These are phyloP conservation scores for Carassius auratus DNA, from an alignment of 2,113 vertebrate genomes.

Conservation along the genomic window DNA sequence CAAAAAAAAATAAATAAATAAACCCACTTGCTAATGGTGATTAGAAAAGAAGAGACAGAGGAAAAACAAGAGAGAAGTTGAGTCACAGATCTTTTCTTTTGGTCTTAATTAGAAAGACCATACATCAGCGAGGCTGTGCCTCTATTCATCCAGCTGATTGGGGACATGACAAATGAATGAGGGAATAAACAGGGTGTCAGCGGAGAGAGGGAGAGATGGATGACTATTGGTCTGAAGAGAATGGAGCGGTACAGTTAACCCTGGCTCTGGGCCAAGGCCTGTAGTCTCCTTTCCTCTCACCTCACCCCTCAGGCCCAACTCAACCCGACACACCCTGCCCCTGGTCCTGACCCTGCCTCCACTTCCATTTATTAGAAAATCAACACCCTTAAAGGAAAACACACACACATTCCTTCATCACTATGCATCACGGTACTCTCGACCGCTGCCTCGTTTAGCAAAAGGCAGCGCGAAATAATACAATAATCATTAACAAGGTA, in stretches of 20 bases:
- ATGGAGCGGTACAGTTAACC: slow-evolving; percentile 85
- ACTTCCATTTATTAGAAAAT: slow-evolving; percentile 77
- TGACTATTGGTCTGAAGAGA: slow-evolving; percentile 83
- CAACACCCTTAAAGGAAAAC: slow-evolving; percentile 75
- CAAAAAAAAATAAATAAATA: slow-evolving; percentile 26
- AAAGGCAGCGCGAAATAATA: slow-evolving; percentile 2
- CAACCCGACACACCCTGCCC: slow-evolving; percentile 65
- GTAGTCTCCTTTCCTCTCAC: slow-evolving; percentile 66
- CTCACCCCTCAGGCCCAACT: slow-evolving; percentile 49
- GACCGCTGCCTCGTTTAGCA: neutral
- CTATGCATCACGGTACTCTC: neutral
- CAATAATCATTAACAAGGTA: slow-evolving; percentile 1
- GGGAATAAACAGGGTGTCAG: slow-evolving; percentile 89
- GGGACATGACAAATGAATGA: slow-evolving; percentile 94
- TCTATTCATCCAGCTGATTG: slow-evolving; percentile 90
- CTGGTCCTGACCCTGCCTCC: slow-evolving; percentile 68
- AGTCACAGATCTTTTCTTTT: slow-evolving; percentile 76
- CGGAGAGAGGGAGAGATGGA: slow-evolving; percentile 83
- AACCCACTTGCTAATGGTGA: slow-evolving; percentile 1
- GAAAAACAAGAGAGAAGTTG: slow-evolving; percentile 62
- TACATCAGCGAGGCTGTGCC: slow-evolving; percentile 83
- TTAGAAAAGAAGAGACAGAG: slow-evolving; percentile 34
- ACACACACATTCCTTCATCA: slow-evolving; percentile 60
- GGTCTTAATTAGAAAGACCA: slow-evolving; percentile 85
- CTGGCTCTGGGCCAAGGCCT: slow-evolving; percentile 83